phyloP scores from a whole-genome alignment of 2,113 vertebrate genomes.

The Grallaria varia region DNA sequence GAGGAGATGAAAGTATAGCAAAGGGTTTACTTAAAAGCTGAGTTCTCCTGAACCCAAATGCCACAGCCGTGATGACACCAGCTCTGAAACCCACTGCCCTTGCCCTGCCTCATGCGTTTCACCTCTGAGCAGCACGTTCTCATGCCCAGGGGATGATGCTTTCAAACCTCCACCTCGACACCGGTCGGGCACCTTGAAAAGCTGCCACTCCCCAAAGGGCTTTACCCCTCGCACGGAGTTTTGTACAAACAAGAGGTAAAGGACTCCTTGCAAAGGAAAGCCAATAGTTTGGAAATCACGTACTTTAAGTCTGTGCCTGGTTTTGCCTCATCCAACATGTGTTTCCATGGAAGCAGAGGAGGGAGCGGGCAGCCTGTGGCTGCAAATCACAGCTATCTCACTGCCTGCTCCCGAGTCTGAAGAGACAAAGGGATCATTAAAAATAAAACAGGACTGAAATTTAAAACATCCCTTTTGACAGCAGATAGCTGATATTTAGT shows the following conservation, averaged over 20 bases:
- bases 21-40: background rate
- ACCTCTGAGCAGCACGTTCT: background rate
- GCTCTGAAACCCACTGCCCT: background rate
- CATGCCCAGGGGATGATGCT: background rate
- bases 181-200: background rate
- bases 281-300: slow-evolving; percentile 8
- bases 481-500: background rate
- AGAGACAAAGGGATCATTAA: slow-evolving; percentile 39
- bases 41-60: background rate
- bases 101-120: background rate
- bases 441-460: slow-evolving; percentile 24
- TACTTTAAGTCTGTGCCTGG: background rate
- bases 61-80: background rate
- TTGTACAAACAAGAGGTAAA: background rate
- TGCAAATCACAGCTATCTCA: slow-evolving; percentile 36
- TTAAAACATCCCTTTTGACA: background rate
- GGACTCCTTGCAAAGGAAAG: background rate
- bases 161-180: background rate
- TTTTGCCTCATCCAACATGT: slow-evolving; percentile 3
- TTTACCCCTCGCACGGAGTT: background rate
- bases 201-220: background rate
- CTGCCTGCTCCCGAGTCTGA: background rate
- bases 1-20: background rate
- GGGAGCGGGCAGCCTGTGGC: slow-evolving; percentile 13
- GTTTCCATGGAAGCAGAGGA: slow-evolving; percentile 68